A percentile compares a stretch with the other conserved stretches of the same genome.
These are phyloP conservation scores for Melanotus villosus DNA, from an alignment of 2,888 invertebrate genomes.

Conservation along the genomic window DNA sequence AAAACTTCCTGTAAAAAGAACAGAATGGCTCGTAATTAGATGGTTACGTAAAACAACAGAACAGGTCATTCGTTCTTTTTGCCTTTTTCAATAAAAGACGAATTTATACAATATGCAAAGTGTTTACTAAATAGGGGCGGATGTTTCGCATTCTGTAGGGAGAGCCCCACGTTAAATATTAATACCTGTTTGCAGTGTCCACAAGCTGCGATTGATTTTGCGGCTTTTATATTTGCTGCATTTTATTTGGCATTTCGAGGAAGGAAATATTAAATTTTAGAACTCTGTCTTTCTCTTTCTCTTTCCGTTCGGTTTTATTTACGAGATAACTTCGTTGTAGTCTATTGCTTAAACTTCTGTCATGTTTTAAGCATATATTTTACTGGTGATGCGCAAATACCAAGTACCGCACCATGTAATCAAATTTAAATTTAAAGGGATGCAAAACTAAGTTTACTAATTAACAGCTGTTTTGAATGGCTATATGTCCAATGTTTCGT, in stretches of 20 bases:
- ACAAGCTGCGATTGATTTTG: slow-evolving; percentile 57
- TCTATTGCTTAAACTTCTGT: slow-evolving; percentile 22
- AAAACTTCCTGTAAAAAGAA: background rate
- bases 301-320: slow-evolving; percentile 25
- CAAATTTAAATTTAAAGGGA: slow-evolving; percentile 43
- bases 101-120: slow-evolving; percentile 54
- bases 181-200: slow-evolving; percentile 57
- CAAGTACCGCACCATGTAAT: slow-evolving; percentile 17
- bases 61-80: slow-evolving; percentile 21
- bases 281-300: too few species aligned
- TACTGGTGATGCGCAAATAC: background rate
- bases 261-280: slow-evolving; percentile 51
- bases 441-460: slow-evolving; percentile 51
- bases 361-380: slow-evolving; percentile 32
- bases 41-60: slow-evolving; percentile 13
- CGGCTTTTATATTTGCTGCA: slow-evolving; percentile 55
- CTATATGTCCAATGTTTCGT: slow-evolving; percentile 35
- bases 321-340: slow-evolving; percentile 7
- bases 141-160: slow-evolving; percentile 49
- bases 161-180: slow-evolving; percentile 54
- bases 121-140: slow-evolving; percentile 55
- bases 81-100: slow-evolving; percentile 40
- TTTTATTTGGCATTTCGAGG: slow-evolving; percentile 50
- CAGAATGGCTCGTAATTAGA: slow-evolving; percentile 30
- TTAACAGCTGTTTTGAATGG: slow-evolving; percentile 60